Percentiles rank a stretch among this genome's conserved stretches.
Evolutionary conservation across 2,797 vertebrate genomes (phyloP).

Genomic region (Masticophis lateralis): DNA sequence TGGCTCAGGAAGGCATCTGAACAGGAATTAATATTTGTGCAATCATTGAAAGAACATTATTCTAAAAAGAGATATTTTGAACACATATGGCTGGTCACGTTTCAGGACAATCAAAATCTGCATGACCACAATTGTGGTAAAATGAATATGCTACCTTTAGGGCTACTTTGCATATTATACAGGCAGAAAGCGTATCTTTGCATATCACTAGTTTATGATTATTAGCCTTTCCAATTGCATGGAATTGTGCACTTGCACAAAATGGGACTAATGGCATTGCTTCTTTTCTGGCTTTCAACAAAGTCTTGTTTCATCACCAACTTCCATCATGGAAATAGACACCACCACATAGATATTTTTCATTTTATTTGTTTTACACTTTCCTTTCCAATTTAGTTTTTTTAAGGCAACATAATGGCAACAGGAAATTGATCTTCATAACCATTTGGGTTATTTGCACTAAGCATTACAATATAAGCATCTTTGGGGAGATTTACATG

Average conservation of each 20-base stretch:
- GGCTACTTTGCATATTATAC: background rate
- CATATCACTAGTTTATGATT: background rate
- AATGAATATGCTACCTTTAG: background rate
- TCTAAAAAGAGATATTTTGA: constrained; percentile 9
- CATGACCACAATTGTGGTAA: background rate
- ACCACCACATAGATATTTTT: background rate
- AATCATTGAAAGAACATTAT: constrained; percentile 21
- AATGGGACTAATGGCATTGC: background rate
- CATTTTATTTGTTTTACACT: background rate
- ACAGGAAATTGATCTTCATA: background rate
- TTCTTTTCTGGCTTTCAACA: background rate
- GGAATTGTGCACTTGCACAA: background rate
- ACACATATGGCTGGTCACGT: background rate
- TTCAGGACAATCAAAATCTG: background rate
- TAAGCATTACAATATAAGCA: background rate
- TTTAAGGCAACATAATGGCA: background rate
- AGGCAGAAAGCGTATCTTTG: background rate
- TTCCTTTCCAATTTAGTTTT: background rate
- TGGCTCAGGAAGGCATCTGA: constrained; percentile 52
- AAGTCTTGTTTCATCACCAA: background rate
- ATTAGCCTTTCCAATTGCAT: background rate
- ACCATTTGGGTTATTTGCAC: background rate
- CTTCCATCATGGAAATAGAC: background rate
- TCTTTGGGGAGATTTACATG: background rate
- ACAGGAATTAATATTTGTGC: constrained; percentile 45